phyloP scores from a whole-genome alignment of 2,797 vertebrate species.

The Cyprinella venusta region DNA sequence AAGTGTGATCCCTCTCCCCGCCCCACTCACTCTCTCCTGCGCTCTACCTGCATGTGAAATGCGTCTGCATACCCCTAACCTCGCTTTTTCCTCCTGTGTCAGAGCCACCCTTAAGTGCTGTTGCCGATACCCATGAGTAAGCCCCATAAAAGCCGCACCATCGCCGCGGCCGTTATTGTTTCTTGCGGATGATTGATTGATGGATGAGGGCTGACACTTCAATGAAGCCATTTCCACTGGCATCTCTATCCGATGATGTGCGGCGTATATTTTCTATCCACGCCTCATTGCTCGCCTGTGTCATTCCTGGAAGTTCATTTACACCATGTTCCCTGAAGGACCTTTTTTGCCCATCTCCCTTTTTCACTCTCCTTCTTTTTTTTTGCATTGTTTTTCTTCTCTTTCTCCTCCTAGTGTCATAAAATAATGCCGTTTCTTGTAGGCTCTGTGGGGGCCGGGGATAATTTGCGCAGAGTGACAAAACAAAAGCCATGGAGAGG shows the following conservation, averaged over 20 bases:
- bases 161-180: constrained; percentile 93
- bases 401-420: constrained; percentile 82
- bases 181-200: constrained; percentile 99
- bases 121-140: constrained; percentile 99
- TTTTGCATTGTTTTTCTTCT: constrained; percentile 61
- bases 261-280: constrained; percentile 99
- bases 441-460: constrained; percentile 89
- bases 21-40: constrained; percentile 75
- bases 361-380: constrained; percentile 51
- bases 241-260: constrained; percentile 99
- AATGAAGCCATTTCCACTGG: constrained; percentile 99
- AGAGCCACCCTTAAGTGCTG: constrained; percentile 95
- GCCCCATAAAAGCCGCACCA: constrained; percentile 95
- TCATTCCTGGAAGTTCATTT: constrained; percentile 99
- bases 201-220: constrained; percentile 99
- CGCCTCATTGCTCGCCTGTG: constrained; percentile 99
- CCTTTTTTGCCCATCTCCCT: constrained; percentile 80
- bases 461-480: constrained; percentile 82
- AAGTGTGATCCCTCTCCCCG: constrained; percentile 57
- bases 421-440: constrained; percentile 85
- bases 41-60: constrained; percentile 74
- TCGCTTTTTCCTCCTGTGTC: constrained; percentile 84
- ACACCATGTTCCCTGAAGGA: constrained; percentile 98
- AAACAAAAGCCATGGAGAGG: constrained; percentile 78
- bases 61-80: constrained; percentile 68